Evolutionary conservation across 2,797 vertebrate genomes (phyloP), one percentile per base, ranked within the genome.

Genomic region (Coccyzus lansbergi): DNA sequence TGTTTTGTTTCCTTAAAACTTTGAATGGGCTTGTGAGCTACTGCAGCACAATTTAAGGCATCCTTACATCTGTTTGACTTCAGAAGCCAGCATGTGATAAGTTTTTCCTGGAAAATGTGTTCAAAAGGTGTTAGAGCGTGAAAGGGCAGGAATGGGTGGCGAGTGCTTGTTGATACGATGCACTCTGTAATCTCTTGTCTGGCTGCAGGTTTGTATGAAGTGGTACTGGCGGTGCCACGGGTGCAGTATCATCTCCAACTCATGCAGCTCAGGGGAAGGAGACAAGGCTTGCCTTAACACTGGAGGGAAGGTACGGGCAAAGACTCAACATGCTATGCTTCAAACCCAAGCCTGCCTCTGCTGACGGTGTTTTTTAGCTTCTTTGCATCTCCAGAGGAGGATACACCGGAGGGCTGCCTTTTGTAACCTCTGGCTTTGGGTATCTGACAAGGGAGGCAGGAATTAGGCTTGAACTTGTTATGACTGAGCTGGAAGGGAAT

Each of bases 1-100:
- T 86, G 33, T 26, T 93, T 80, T 33, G 67, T 77, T 95, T 93
- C 56, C 58, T 78, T 83, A 65, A 91, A 79, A 46, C 74, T 86
- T 81, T 88, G 77, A 69, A 82, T 89, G 93, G 31, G 17, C 12
- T 0, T 86, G 25, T 67, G 52, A 52, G 76, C 92, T 90, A 12
- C 55, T 69, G 63, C 76, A 69, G 74, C 2, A 1, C 85, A 92
- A 86, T 95, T 95, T 64, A 78, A 81, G 52, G 46, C 63, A 58
- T 88, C 78, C 49, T 87, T 86, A 63, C 0, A 2, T 84, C 42
- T 56, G 2, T 55, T 80, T 40, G 58, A 78, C 26, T 92, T 79
- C 1, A 26, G 72, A 83, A 94, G 49, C 31, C 4, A 2, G 9
- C 25, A 19, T 22, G 21, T 0, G 1, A 0, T 75, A 72, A 44